Conservation (phyloP, 2,888 invertebrate genomes). For the Drosophila quasianomalipes region DNA sequence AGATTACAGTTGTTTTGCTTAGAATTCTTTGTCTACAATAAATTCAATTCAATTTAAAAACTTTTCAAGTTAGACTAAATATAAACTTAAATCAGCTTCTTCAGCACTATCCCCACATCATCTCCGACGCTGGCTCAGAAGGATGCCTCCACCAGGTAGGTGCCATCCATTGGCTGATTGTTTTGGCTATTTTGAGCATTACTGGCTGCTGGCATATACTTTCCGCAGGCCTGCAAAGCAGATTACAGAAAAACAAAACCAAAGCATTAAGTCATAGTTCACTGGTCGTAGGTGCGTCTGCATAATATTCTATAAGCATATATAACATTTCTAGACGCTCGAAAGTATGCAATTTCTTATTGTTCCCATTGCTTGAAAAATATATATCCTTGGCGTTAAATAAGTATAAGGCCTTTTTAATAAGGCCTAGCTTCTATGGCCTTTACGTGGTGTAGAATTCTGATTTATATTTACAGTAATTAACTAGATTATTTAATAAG, state of each 20-base stretch:
- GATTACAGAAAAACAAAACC: slow-evolving; percentile 13
- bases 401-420: background rate
- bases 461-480: background rate
- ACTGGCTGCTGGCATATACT: slow-evolving; percentile 94
- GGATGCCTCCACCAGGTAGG: slow-evolving; percentile 93
- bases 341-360: background rate
- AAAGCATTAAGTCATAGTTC: slow-evolving; percentile 12
- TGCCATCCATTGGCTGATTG: slow-evolving; percentile 93
- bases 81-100: slow-evolving; percentile 66
- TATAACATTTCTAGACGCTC: background rate
- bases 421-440: background rate
- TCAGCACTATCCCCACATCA: slow-evolving; percentile 10
- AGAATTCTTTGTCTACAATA: slow-evolving; percentile 53
- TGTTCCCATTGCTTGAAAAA: background rate
- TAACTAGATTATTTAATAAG: background rate
- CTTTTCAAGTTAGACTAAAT: slow-evolving; percentile 73
- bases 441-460: background rate
- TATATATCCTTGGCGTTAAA: background rate
- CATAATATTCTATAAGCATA: slow-evolving; percentile 9
- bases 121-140: slow-evolving; percentile 87
- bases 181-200: slow-evolving; percentile 93
- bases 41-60: slow-evolving; percentile 69
- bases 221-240: slow-evolving; percentile 90
- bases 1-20: slow-evolving; percentile 38
- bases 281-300: background rate